phyloP scores from a whole-genome alignment of 2,797 vertebrate species.

The Cyclura pinguis region DNA sequence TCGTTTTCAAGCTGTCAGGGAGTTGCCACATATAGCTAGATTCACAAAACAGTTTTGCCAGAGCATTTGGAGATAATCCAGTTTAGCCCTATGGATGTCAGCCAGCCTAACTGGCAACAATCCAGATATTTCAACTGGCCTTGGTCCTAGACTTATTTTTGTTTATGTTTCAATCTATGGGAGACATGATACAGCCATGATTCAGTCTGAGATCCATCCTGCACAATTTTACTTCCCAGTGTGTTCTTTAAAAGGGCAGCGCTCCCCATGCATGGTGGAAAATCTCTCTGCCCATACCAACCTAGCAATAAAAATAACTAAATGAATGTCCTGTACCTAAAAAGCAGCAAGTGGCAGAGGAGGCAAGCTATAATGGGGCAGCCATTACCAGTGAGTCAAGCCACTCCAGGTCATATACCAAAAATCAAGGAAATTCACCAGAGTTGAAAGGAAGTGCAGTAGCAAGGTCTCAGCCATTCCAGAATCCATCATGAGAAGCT shows the following conservation, averaged over 20 bases:
- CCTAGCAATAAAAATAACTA: too few species aligned
- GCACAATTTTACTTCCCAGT: background rate
- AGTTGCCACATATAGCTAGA: background rate
- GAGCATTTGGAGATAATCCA: background rate
- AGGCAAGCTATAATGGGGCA: too few species aligned
- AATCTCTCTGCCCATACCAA: background rate
- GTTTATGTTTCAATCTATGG: background rate
- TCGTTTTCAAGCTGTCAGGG: background rate
- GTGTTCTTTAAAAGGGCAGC: background rate
- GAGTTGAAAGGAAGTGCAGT: too few species aligned
- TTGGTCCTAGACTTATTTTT: background rate
- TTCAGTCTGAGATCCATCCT: background rate
- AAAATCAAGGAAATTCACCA: too few species aligned
- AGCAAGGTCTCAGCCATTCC: too few species aligned
- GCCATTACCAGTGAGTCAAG: too few species aligned
- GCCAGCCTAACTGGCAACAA: background rate
- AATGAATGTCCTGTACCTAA: background rate
- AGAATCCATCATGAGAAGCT: too few species aligned
- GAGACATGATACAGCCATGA: background rate
- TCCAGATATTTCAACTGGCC: background rate
- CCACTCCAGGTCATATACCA: too few species aligned
- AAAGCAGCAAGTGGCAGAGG: too few species aligned
- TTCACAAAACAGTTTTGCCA: background rate
- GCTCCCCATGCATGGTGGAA: background rate
- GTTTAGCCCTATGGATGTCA: background rate